These are phyloP conservation scores for Anguilla marmorata DNA, from an alignment of 2,797 vertebrate genomes.

Conservation along the genomic window DNA sequence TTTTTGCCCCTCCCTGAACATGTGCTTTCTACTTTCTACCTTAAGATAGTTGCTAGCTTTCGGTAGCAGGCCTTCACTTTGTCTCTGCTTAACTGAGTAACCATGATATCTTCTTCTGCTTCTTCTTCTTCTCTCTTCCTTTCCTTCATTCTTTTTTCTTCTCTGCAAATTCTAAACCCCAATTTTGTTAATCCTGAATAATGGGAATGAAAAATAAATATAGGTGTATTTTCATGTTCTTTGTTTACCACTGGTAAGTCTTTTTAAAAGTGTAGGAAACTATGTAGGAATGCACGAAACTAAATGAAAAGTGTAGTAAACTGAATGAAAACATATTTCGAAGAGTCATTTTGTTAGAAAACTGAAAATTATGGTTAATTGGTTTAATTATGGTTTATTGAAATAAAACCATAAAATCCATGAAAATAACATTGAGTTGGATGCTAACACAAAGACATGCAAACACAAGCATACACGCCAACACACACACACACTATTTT, in stretches of 20 bases:
- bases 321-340: neutral
- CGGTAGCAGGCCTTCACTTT: neutral
- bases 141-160: neutral
- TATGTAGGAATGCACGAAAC: no score
- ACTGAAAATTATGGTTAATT: neutral
- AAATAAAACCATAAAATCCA: no score
- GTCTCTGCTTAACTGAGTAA: neutral
- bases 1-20: no score
- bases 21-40: neutral
- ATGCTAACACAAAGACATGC: no score
- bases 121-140: neutral
- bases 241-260: neutral
- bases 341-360: neutral
- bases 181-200: neutral
- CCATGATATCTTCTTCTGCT: neutral
- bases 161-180: no score
- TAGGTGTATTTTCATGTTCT: neutral
- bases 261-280: neutral
- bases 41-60: neutral
- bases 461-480: no score
- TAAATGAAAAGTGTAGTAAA: neutral
- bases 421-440: no score
- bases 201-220: no score
- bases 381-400: no score
- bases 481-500: no score